Percentiles rank a stretch among this genome's conserved stretches.
Conservation (phyloP, 2,888 invertebrate genomes). For the Chaetoderma sp. region DNA sequence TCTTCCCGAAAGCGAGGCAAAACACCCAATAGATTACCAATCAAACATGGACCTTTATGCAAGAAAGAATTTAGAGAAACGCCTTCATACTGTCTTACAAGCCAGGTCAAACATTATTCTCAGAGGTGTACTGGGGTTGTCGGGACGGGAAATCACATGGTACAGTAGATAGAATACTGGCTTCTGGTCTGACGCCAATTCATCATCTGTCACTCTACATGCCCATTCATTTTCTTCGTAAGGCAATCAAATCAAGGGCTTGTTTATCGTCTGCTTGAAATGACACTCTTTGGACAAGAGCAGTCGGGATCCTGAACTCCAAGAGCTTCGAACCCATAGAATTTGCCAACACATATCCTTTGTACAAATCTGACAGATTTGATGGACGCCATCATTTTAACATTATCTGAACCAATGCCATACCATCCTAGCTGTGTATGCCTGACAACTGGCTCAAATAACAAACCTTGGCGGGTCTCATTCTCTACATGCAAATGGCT, state of each 20-base stretch:
- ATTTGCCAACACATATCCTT: conserved; percentile 8
- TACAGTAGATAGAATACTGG: conserved; percentile 12
- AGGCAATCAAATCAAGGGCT: not conserved
- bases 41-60: conserved; percentile 5
- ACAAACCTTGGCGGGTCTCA: too few species aligned
- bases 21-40: conserved; percentile 8
- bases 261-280: not conserved
- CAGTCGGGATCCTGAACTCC: conserved; percentile 7
- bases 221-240: conserved; percentile 3
- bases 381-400: not conserved
- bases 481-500: too few species aligned
- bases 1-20: not conserved
- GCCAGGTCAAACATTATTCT: conserved; percentile 19
- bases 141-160: conserved; percentile 18
- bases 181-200: not conserved
- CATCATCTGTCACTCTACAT: not conserved
- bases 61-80: conserved; percentile 4
- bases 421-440: conserved; percentile 19
- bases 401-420: conserved; percentile 16
- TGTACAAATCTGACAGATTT: conserved; percentile 12
- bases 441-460: conserved; percentile 20
- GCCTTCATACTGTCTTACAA: not conserved
- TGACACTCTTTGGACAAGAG: not conserved
- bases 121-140: conserved; percentile 11
- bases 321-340: conserved; percentile 17